These are phyloP conservation scores for Orycteropus afer DNA, from an alignment of 2,113 vertebrate species.

Conservation along the genomic window DNA sequence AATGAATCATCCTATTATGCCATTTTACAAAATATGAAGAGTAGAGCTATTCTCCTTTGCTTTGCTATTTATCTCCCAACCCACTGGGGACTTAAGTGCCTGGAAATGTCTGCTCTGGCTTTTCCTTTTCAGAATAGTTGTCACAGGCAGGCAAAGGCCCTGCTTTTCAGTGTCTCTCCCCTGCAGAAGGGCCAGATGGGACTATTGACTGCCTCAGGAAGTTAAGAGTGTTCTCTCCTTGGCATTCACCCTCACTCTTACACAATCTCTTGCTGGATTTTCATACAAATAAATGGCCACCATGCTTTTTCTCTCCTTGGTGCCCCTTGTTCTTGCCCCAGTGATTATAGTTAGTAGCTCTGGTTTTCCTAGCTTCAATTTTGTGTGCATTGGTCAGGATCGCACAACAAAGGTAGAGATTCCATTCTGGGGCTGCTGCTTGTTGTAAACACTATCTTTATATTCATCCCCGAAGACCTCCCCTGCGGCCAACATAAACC, in stretches of 20 bases:
- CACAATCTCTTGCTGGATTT: slow-evolving; percentile 45
- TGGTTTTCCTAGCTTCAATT: not conserved
- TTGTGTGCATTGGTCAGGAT: not conserved
- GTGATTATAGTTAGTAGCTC: not conserved
- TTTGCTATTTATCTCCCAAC: not conserved
- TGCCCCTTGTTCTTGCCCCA: not conserved
- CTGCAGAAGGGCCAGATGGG: slow-evolving; percentile 54
- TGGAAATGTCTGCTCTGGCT: slow-evolving; percentile 15
- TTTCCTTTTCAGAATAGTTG: slow-evolving; percentile 54
- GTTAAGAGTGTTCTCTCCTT: not conserved
- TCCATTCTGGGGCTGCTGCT: slow-evolving; percentile 6
- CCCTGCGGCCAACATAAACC: not conserved
- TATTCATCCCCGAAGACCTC: not conserved
- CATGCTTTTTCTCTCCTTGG: not conserved
- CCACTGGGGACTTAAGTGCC: slow-evolving; percentile 17
- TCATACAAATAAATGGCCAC: slow-evolving; percentile 27
- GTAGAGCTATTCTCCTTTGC: not conserved
- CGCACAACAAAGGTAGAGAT: not conserved
- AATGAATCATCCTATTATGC: not conserved
- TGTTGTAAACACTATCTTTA: not conserved
- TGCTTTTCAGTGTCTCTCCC: not conserved
- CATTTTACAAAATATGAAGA: slow-evolving; percentile 20
- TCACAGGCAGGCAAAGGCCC: not conserved
- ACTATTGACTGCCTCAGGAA: not conserved
- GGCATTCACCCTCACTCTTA: not conserved